phyloP scores from a whole-genome alignment of 2,113 vertebrate species.

The Anoplopoma fimbria region DNA sequence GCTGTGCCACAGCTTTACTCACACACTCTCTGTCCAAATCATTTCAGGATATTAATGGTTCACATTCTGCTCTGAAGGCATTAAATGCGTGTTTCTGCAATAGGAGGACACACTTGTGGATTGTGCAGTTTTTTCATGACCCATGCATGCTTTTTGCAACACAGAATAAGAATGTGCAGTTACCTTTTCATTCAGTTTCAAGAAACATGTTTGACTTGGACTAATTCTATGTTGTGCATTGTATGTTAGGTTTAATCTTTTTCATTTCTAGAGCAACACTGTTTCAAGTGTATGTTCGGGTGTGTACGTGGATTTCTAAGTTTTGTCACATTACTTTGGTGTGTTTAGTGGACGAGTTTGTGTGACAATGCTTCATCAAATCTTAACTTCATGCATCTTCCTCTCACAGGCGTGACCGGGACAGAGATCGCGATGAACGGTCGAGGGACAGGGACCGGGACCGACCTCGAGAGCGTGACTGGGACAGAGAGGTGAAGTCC shows the following conservation, averaged over 20 bases:
- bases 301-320: background rate
- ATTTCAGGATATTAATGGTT: background rate
- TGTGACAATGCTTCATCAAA: background rate
- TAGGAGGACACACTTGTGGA: background rate
- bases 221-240: background rate
- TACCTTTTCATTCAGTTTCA: conserved; percentile 43
- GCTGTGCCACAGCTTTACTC: background rate
- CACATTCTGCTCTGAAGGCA: background rate
- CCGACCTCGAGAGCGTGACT: conserved; percentile 87
- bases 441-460: conserved; percentile 83
- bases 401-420: conserved; percentile 88
- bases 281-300: background rate
- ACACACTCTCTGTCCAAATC: background rate
- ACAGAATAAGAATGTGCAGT: conserved; percentile 28
- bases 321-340: background rate
- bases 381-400: background rate
- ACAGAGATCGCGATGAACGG: conserved; percentile 86
- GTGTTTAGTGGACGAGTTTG: background rate
- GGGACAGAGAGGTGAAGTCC: conserved; percentile 85
- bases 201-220: background rate
- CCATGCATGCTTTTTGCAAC: conserved; percentile 46
- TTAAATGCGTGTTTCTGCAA: background rate
- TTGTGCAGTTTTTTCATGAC: conserved; percentile 34
- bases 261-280: background rate
- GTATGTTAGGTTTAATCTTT: background rate